Percentiles rank a stretch among this genome's conserved stretches.
These are phyloP conservation scores for Neoniphon sammara DNA, from an alignment of 2,797 vertebrate species.

Conservation along the genomic window DNA sequence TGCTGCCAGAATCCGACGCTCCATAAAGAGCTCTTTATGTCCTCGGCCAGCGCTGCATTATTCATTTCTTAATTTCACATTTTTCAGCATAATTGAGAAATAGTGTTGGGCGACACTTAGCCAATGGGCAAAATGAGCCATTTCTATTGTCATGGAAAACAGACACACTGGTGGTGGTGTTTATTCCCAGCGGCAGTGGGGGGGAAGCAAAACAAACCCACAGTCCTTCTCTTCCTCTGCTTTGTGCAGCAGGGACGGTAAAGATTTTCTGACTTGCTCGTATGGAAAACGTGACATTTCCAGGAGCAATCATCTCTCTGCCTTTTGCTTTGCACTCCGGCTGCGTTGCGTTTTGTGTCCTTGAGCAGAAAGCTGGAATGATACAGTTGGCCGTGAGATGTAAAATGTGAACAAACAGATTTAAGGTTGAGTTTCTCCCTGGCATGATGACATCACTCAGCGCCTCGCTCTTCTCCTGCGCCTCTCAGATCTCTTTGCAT, in stretches of 20 bases:
- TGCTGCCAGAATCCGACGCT: slow-evolving; percentile 28
- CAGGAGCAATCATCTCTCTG: slow-evolving; percentile 33
- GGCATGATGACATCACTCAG: slow-evolving; percentile 24
- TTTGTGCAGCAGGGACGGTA: slow-evolving; percentile 30
- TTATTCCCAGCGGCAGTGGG: slow-evolving; percentile 41
- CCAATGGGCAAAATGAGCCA: slow-evolving; percentile 47
- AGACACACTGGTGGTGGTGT: slow-evolving; percentile 38
- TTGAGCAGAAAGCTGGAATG: slow-evolving; percentile 12
- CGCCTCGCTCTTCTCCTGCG: background rate
- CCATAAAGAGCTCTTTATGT: slow-evolving; percentile 48
- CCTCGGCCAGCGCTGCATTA: slow-evolving; percentile 56
- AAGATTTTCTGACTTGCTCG: slow-evolving; percentile 49
- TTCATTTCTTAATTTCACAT: slow-evolving; percentile 59
- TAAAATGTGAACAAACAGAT: slow-evolving; percentile 14
- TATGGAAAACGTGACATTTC: slow-evolving; percentile 67
- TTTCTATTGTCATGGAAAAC: slow-evolving; percentile 60
- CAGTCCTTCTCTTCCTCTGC: background rate
- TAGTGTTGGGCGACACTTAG: slow-evolving; percentile 33
- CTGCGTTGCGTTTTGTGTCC: slow-evolving; percentile 45
- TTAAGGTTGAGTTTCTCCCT: slow-evolving; percentile 11
- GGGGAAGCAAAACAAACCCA: slow-evolving; percentile 15
- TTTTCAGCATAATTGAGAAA: slow-evolving; percentile 63
- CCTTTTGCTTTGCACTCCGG: slow-evolving; percentile 7
- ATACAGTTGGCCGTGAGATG: slow-evolving; percentile 19
- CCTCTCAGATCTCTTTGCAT: background rate